These are phyloP conservation scores for Babyrousa celebensis DNA, from an alignment of 2,797 vertebrate genomes.

Conservation along the genomic window DNA sequence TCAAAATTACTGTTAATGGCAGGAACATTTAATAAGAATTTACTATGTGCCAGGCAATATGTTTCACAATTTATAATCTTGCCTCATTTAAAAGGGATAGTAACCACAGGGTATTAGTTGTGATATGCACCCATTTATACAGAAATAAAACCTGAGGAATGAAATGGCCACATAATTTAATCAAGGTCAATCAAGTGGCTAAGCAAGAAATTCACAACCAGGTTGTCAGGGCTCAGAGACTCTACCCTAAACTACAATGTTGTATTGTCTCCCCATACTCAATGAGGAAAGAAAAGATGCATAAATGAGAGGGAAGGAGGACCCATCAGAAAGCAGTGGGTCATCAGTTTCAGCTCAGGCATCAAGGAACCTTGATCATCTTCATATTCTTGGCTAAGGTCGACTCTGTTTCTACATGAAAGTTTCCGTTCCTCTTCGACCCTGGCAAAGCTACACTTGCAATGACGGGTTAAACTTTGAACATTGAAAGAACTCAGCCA, in stretches of 20 bases:
- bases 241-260: background rate
- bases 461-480: background rate
- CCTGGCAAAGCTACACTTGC: background rate
- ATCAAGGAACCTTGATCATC: background rate
- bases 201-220: background rate
- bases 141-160: background rate
- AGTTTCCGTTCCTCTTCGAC: background rate
- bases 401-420: background rate
- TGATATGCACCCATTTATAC: background rate
- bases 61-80: background rate
- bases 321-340: background rate
- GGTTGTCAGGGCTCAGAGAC: background rate
- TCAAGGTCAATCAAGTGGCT: background rate
- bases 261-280: background rate
- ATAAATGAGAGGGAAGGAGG: background rate
- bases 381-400: background rate
- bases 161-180: background rate
- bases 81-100: background rate
- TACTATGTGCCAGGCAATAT: background rate
- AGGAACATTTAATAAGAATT: background rate
- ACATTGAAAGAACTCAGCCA: background rate
- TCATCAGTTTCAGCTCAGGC: background rate
- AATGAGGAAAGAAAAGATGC: background rate
- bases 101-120: rapidly evolving
- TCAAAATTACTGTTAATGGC: background rate